Conservation (phyloP, 2,888 invertebrate species). For the Daptonema setosum region DNA sequence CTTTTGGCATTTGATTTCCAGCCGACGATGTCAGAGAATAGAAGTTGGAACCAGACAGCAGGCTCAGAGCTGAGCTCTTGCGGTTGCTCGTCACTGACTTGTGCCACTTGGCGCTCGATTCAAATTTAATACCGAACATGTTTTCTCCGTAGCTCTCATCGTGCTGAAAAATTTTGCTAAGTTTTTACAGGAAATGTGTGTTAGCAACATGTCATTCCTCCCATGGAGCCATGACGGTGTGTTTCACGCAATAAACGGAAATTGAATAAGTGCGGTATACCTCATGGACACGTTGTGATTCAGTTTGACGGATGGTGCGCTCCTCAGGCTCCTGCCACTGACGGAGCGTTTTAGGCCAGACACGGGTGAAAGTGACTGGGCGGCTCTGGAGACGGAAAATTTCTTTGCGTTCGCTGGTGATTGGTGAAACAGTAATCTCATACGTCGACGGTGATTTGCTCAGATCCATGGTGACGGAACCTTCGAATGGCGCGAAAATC, state of each 20-base stretch:
- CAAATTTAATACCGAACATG: conserved; percentile 10
- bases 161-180: conserved; percentile 5
- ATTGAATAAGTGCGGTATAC: too few species aligned
- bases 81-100: not conserved
- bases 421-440: conserved; percentile 4
- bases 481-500: conserved; percentile 15
- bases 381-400: conserved; percentile 10
- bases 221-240: too few species aligned
- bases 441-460: conserved; percentile 9
- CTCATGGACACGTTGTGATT: conserved; percentile 10
- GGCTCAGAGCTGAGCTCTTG: conserved; percentile 1
- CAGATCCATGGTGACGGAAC: conserved; percentile 8
- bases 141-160: conserved; percentile 8
- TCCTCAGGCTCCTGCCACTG: conserved; percentile 15
- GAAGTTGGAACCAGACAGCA: conserved; percentile 9
- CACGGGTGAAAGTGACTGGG: conserved; percentile 15
- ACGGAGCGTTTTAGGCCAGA: conserved; percentile 11
- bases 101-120: conserved; percentile 3
- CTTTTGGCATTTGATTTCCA: not conserved
- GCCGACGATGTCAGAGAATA: conserved; percentile 2
- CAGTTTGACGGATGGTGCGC: conserved; percentile 13
- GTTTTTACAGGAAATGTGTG: too few species aligned
- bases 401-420: not conserved
- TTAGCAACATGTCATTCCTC: too few species aligned
- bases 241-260: too few species aligned